phyloP scores from a whole-genome alignment of 53 echinoderm and acorn worm genomes.

The Astropecten irregularis region DNA sequence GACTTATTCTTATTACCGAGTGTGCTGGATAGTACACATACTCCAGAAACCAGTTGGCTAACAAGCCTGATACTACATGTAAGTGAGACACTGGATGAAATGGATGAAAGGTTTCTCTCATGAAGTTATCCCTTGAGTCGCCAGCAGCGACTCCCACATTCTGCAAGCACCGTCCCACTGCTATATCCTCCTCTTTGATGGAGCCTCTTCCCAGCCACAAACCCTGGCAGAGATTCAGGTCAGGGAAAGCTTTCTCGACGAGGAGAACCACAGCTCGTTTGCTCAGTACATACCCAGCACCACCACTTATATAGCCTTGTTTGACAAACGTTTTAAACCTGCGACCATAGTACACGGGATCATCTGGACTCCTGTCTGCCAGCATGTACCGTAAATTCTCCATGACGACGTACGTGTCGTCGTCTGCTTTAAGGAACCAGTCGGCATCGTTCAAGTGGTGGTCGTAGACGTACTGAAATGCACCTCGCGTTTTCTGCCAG shows the following conservation, averaged over 20 bases:
- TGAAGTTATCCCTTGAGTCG: conserved; percentile 64
- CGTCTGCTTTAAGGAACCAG: conserved; percentile 97
- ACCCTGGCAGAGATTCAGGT: conserved; percentile 63
- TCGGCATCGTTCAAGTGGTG: conserved; percentile 80
- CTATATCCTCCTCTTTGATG: conserved; percentile 94
- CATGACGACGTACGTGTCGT: conserved; percentile 80
- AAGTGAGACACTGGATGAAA: conserved; percentile 81
- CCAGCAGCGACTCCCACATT: conserved; percentile 83
- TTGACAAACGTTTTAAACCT: conserved; percentile 90
- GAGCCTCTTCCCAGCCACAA: conserved; percentile 35
- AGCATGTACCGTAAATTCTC: conserved; percentile 90
- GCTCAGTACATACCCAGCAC: conserved; percentile 87
- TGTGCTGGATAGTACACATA: conserved; percentile 74
- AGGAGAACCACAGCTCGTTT: conserved; percentile 60
- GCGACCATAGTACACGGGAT: conserved; percentile 79
- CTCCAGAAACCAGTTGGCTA: conserved; percentile 85
- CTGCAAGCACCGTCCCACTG: conserved; percentile 78
- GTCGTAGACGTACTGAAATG: conserved; percentile 81
- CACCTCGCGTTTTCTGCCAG: conserved; percentile 85
- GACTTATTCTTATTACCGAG: too few relatives aligned
- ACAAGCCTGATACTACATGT: conserved; percentile 61
- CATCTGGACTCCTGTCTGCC: conserved; percentile 57
- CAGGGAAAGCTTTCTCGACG: conserved; percentile 64
- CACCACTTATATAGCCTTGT: conserved; percentile 97
- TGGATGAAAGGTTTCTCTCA: conserved; percentile 86